Base-by-base conservation (phyloP, 2,797 vertebrate species). In the Cuniculus paca region DNA sequence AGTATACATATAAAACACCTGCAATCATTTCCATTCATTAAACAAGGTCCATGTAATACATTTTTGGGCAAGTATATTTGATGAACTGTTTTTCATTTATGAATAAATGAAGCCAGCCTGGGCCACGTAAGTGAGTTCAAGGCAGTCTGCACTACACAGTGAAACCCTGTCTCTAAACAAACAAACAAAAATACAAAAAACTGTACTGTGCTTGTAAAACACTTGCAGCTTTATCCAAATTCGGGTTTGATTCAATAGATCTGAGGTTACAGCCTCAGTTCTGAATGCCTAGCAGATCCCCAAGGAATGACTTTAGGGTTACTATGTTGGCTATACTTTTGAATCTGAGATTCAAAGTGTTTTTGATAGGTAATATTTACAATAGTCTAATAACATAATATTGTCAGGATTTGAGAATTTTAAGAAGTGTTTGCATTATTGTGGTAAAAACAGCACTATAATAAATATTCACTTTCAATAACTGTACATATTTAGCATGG, bases 161-260 rank as follows among this genome's bases (percentile, higher is more conserved):
- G 63, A 68, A 17, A 17, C 6, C 7, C 34, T 68, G 34, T 68
- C 63, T 36, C 34, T 2, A 65, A n/a, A 34, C 3, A 63, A 63
- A 14, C 61, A 14, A 63, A 63, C 12, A 63, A 34, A 5, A 13
- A 1, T 1, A 1, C 28, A 17, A 34, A n/a, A 95, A 77, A 22
- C 36, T 87, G 1, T 54, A 77, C 58, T 50, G 39, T 58, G 10
- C 11, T 58, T 50, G 22, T 34, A 78, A 60, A 88, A 16, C 22
- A 39, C 6, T 13, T 61, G 50, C 5, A 7, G 20, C 96, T 96
- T 94, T 61, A 39, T 80, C 42, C 90, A 63, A 91, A 52, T 86
- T 88, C 31, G 78, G 14, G 48, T 63, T 91, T 45, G n/a, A 77
- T 22, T 90, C 17, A 63, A 63, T 54, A 75, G 12, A 42, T 72